Conservation (phyloP, 1,140 invertebrate genomes). For the Andrena cerasifolii region DNA sequence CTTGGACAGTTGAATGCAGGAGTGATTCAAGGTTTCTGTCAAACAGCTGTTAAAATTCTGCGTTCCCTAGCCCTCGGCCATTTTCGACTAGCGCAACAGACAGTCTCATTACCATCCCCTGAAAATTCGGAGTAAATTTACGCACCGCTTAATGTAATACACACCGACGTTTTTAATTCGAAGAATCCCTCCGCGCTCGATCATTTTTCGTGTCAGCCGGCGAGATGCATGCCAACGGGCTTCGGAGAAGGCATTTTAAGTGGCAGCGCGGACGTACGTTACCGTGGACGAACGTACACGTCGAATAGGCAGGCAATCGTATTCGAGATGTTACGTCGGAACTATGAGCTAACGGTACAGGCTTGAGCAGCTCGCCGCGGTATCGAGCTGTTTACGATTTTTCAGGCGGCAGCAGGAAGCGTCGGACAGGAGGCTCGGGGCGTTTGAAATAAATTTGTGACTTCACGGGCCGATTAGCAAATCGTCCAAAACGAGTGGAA, state of each 20-base stretch:
- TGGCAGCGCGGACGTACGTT: slow-evolving; percentile 22
- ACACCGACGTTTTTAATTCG: too few relatives aligned
- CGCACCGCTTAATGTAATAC: too few relatives aligned
- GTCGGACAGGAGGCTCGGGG: slow-evolving; percentile 16
- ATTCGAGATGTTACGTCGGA: slow-evolving; percentile 64
- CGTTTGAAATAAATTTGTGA: slow-evolving; percentile 48
- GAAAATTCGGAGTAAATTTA: too few relatives aligned
- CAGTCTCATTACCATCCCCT: too few relatives aligned
- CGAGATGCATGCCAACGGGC: slow-evolving; percentile 23
- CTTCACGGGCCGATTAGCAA: slow-evolving; percentile 36
- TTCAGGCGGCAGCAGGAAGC: slow-evolving; percentile 55
- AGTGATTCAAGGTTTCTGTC: too few relatives aligned
- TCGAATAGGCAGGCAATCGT: slow-evolving; percentile 41
- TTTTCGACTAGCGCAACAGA: too few relatives aligned
- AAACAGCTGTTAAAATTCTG: too few relatives aligned
- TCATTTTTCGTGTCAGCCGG: slow-evolving; percentile 7
- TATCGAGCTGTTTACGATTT: slow-evolving; percentile 53
- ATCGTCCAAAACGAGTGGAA: background rate
- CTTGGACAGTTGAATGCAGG: too few relatives aligned
- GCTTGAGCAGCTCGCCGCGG: slow-evolving; percentile 16
- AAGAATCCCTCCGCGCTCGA: too few relatives aligned
- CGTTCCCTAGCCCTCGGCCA: too few relatives aligned
- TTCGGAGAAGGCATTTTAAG: slow-evolving; percentile 34
- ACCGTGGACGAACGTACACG: slow-evolving; percentile 9
- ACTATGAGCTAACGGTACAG: slow-evolving; percentile 75